phyloP scores from a whole-genome alignment of 2,113 vertebrate genomes.

The Clarias batrachus region DNA sequence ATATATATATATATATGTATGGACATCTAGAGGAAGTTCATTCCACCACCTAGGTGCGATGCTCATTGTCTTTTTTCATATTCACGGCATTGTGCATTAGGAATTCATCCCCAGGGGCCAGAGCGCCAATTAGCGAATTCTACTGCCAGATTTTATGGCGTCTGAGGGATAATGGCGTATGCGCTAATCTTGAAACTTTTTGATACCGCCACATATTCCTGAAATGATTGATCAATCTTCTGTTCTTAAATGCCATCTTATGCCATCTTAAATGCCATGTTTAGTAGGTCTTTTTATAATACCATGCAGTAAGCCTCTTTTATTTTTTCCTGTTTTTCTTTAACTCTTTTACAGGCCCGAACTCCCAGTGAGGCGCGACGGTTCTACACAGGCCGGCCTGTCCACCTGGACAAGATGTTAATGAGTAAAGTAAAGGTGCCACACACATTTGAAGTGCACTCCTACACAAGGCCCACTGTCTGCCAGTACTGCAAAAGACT shows the following conservation, averaged over 20 bases:
- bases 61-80: too few species aligned
- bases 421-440: conserved; percentile 89
- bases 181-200: too few species aligned
- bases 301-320: not conserved
- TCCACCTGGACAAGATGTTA: conserved; percentile 86
- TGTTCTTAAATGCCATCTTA: not conserved
- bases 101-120: too few species aligned
- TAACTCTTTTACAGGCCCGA: conserved; percentile 55
- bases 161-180: too few species aligned
- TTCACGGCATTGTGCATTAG: too few species aligned
- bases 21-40: too few species aligned
- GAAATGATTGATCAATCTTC: not conserved
- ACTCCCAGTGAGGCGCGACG: conserved; percentile 79
- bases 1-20: too few species aligned
- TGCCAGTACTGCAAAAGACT: conserved; percentile 90
- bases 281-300: not conserved
- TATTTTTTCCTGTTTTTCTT: not conserved
- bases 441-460: conserved; percentile 87
- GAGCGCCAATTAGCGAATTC: too few species aligned
- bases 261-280: not conserved
- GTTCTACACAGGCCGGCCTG: conserved; percentile 83
- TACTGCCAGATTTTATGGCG: too few species aligned
- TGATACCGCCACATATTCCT: not conserved
- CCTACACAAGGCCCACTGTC: conserved; percentile 86
- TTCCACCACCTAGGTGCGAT: too few species aligned